Evolutionary conservation across 2,888 invertebrate species (phyloP), one percentile per base, ranked within the genome.

Genomic region (Folsomia candida): DNA sequence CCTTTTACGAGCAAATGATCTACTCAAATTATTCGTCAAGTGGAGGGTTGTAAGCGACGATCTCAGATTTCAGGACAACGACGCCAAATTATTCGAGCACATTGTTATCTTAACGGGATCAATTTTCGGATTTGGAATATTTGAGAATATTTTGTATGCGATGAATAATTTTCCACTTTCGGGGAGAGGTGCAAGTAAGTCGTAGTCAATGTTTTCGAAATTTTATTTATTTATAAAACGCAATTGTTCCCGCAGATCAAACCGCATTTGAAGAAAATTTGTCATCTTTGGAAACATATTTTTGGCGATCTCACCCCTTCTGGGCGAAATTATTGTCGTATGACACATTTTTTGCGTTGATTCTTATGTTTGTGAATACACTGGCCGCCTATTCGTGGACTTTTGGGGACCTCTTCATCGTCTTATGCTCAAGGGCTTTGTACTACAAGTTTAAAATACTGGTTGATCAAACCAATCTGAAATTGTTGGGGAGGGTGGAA

Each of bases 371-470:
- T 14, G 57, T 58, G 11, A 57, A 71, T 63, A 69, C 68, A 11
- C 27, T 76, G 1, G 71, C 75, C 2, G 29, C 47, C 4, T 59
- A 67, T 47, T 68, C 72, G 1, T 75, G 66, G 70, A 71, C 71
- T 37, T 78, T 57, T 67, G 68, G 68, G 0, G 78, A 78, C 26
- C 37, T 75, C 11, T 37, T 74, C 18, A 73, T 76, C 24, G 72
- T 78, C 3, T 37, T 69, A 9, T 62, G 72, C 20, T 74, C 78
- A 9, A 29, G 74, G 24, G 70, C 74, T 11, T 51, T 78, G 57
- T 78, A 78, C 37, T 70, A 63, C 64, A 76, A 76, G 62, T 78
- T 78, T 26, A 71, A 76, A 68, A 69, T 59, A 58, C 51, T 76
- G n/a, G 69, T 72, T 1, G 60, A 65, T 29, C 63, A 74, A 26